Percentiles rank a stretch among this genome's conserved stretches.
Conservation (phyloP, 1,140 invertebrate genomes). For the Cephus cinctus region DNA sequence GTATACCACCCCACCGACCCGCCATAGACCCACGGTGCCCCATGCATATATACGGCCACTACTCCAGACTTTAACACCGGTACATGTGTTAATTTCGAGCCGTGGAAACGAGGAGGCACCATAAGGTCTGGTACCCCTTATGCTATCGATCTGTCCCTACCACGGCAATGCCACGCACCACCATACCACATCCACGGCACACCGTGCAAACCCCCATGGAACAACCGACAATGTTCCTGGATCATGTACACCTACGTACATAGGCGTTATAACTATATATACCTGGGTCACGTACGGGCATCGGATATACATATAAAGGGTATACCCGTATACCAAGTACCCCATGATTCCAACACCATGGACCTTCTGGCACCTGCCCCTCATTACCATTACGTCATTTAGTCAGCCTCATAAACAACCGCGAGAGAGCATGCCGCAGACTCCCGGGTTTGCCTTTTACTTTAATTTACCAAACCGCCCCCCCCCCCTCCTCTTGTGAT, state of each 20-base stretch:
- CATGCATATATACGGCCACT: no score
- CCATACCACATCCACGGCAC: slow-evolving; percentile 9
- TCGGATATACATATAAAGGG: no score
- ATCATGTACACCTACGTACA: background rate
- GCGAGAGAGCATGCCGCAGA: no score
- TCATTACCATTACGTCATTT: slow-evolving; percentile 24
- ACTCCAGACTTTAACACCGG: no score
- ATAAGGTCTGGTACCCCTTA: slow-evolving; percentile 47
- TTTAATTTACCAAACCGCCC: no score
- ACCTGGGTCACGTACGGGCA: background rate
- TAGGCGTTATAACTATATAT: background rate
- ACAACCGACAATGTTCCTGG: slow-evolving; percentile 18
- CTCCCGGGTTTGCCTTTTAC: no score
- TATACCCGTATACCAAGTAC: slow-evolving; percentile 22
- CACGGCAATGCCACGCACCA: slow-evolving; percentile 26
- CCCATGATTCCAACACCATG: no score
- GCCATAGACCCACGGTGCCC: no score
- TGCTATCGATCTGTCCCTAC: slow-evolving; percentile 47
- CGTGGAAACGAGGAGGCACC: slow-evolving; percentile 42
- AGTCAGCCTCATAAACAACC: slow-evolving; percentile 4
- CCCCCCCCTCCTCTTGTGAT: no score
- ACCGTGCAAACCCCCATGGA: slow-evolving; percentile 34
- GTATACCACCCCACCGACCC: no score
- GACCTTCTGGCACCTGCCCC: slow-evolving; percentile 31
- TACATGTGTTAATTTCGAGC: no score